phyloP scores from a whole-genome alignment of 2,888 invertebrate species.

The Cerceris ruficornis region DNA sequence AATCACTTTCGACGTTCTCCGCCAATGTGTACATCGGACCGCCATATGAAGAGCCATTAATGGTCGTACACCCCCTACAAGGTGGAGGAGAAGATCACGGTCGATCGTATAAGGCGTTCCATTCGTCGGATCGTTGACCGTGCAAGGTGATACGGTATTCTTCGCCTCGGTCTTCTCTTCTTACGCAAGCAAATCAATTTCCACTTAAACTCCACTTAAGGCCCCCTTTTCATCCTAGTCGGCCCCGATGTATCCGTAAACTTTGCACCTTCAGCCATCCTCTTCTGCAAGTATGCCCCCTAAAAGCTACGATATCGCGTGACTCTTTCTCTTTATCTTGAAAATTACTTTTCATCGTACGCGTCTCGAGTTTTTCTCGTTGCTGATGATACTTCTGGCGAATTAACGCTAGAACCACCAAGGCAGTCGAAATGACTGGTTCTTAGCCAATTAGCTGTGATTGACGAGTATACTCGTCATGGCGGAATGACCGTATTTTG shows the following conservation, averaged over 20 bases:
- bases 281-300: conserved; percentile 10
- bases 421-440: no score
- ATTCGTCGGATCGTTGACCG: conserved; percentile 74
- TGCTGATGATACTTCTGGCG: background rate
- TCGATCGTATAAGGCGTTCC: conserved; percentile 68
- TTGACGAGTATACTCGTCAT: no score
- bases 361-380: background rate
- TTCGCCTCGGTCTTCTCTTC: conserved; percentile 56
- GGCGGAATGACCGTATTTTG: no score
- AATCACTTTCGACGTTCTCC: background rate
- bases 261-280: conserved; percentile 18
- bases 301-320: conserved; percentile 21
- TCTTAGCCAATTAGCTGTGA: no score
- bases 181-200: conserved; percentile 73
- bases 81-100: conserved; percentile 70
- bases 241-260: conserved; percentile 10
- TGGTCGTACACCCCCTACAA: conserved; percentile 73
- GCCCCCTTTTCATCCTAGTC: conserved; percentile 23
- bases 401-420: no score
- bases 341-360: conserved; percentile 29
- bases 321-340: conserved; percentile 36
- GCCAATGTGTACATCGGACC: conserved; percentile 40
- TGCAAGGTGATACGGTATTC: conserved; percentile 67
- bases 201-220: conserved; percentile 56
- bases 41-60: conserved; percentile 66